Base-by-base conservation (phyloP, 1,140 invertebrate genomes). In the Platyscapa corneri region DNA sequence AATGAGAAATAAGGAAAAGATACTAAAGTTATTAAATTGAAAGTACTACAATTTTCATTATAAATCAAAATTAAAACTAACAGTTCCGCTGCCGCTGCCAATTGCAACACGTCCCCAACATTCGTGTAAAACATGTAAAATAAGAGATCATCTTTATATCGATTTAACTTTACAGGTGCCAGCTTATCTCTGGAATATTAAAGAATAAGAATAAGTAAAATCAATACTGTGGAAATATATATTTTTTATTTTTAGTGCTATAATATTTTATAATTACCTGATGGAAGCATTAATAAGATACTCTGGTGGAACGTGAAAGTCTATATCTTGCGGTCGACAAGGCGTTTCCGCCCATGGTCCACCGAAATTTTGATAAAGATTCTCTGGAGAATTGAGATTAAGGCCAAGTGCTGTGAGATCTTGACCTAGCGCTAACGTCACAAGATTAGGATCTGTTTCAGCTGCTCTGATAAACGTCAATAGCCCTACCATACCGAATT, bases 61-160 rank as follows among this genome's bases (percentile, higher is more conserved):
- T 53, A 27, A 27, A 60, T 60, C 30, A 39, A 80, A 65, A 32
- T 32, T 30, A 14, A 30, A 83, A 96, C 97, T 97, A 95, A 99
- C 98, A 99, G 94, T 96, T 99, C 99, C 88, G 96, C 96, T 88
- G 98, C 98, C 82, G 98, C 98, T 88, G 97, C 97, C 88, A 99
- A 94, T 95, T 99, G 99, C 94, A 99, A 95, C 87, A 98, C 96
- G 95, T 99, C 99, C 89, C 98, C 98, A 90, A 98, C 97, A 94
- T 98, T 99, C 94, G 98, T 99, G 94, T 99, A 99, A 95, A 99
- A 99, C 93, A 99, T 96, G 94, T 98, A 99, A 95, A 99, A 99
- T 88, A 99, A 95, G 90, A 99, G 95, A 95, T 99, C 99, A 94
- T 99, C 99, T 93, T 99, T 98, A 94, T 99, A 99, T 94, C 98